Percentiles rank a stretch among this genome's conserved stretches.
phyloP scores from a whole-genome alignment of 1,140 invertebrate species.

The Drosophila repletoides region DNA sequence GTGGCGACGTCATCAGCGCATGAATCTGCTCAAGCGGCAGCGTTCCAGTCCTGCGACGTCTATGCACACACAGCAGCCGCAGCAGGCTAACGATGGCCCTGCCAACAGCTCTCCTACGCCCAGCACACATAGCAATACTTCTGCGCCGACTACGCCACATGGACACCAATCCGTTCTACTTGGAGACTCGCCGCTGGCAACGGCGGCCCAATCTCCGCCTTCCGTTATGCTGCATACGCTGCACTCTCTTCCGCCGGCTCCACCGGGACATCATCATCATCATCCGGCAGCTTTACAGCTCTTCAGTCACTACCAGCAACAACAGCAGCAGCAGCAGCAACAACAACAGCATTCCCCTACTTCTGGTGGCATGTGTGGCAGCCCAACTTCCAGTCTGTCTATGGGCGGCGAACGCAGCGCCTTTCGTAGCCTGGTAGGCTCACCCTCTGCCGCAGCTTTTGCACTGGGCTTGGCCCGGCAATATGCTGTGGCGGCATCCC shows the following conservation, averaged over 20 bases:
- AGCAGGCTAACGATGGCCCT: conserved; percentile 73
- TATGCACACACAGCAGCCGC: conserved; percentile 69
- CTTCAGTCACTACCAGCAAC: conserved; percentile 65
- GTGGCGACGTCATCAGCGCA: conserved; percentile 96
- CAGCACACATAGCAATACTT: conserved; percentile 69
- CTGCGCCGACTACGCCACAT: conserved; percentile 56
- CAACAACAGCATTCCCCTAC: conserved; percentile 66
- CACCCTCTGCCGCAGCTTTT: conserved; percentile 82
- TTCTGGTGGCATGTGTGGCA: conserved; percentile 37
- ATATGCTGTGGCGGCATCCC: conserved; percentile 82
- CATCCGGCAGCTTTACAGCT: conserved; percentile 65
- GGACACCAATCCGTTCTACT: conserved; percentile 47
- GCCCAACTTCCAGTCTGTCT: conserved; percentile 61
- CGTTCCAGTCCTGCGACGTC: conserved; percentile 83
- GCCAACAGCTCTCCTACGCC: conserved; percentile 68
- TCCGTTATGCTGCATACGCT: conserved; percentile 56
- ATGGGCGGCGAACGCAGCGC: conserved; percentile 94
- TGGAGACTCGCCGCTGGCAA: conserved; percentile 52
- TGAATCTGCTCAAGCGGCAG: conserved; percentile 93
- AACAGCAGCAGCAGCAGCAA: conserved; percentile 57
- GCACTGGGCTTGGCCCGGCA: conserved; percentile 82
- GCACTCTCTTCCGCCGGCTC: conserved; percentile 37
- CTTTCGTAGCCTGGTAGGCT: conserved; percentile 87
- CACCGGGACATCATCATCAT: conserved; percentile 55
- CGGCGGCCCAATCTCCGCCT: conserved; percentile 39